Evolutionary conservation across 2,797 vertebrate genomes (phyloP), one percentile per base, ranked within the genome.

Genomic region (Brachymystax lenok): DNA sequence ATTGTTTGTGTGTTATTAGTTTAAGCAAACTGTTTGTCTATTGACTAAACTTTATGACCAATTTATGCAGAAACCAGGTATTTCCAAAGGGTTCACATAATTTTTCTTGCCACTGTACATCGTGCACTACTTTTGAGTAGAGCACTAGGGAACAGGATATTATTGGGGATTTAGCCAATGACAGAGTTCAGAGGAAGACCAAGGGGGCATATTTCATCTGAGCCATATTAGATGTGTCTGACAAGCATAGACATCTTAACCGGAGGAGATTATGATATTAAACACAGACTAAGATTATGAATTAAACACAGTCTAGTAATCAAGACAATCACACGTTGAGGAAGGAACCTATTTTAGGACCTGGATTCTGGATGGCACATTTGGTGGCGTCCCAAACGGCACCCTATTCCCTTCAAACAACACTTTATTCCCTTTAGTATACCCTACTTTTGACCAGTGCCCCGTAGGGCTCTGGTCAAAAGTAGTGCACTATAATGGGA

Each of bases 281-380:
- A 72, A 72, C 51, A 40, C 17, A 73, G 71, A 73, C 59, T 73
- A 73, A 78, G 30, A 81, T 78, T 69, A 64, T 64, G 61, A 68
- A 73, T 63, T 63, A 75, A 72, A 72, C 52, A 77, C 35, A 71
- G 61, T 78, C 56, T 61, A 56, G 50, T 54, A 33, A 73, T 59
- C 28, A 33, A 73, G 71, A 73, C 27, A 59, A 54, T 54, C 4
- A 19, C 10, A 17, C 59, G 2, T 12, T 67, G n/a, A 4, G 7
- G 33, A 40, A 14, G 16, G 28, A 56, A 71, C 27, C 51, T 51
- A 16, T 17, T 56, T 35, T 35, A 30, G 71, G 54, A 59, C 54
- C 28, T 56, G 19, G 52, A 56, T 7, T 56, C 3, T 27, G n/a
- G 59, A 59, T 73, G 19, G 13, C 33, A 67, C 51, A 73, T 72